Evolutionary conservation across 2,888 invertebrate genomes (phyloP), one percentile per base, ranked within the genome.

Genomic region (Anaspis maculata): DNA sequence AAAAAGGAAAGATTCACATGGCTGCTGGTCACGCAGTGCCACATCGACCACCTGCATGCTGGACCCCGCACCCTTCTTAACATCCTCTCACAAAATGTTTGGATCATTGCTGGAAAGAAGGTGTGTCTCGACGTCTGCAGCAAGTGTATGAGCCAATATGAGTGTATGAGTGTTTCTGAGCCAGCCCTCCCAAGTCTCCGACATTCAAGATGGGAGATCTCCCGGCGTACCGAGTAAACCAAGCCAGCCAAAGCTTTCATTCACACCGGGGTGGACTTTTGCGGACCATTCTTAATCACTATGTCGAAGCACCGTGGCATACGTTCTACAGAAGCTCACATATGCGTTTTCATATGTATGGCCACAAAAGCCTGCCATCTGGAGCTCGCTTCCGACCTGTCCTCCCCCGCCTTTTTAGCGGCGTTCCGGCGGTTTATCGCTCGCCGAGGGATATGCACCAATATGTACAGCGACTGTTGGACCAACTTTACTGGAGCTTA

Each of bases 281-380:
- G 13, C 9, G 36, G 39, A 2, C 27, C 39, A n/a, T 39, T 41
- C 15, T 27, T 34, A 12, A 25, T 30, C 28, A 21, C 29, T 14
- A n/a, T 25, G 10, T 5, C 7, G 5, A 27, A 27, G 13, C 4
- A 4, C 10, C 27, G 27, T 6, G 13, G 27, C 4, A 14, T 14
- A 9, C 5, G 13, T 6, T 14, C 15, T 12, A 7, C 37, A 2
- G 54, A 52, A 33, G 29, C 27, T 3, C 58, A 54, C 41, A 26
- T 56, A 12, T 44, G 45, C 27, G 5, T 55, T 19, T 56, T 54
- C 27, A 38, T 54, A n/a, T 52, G 56, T 30, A 33, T 55, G 15
- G 21, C 38, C 1, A 52, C 53, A 2, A 49, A 45, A 34, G 52
- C 56, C 9, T 30, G 57, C 1, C 58, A 61, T 15, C 10, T 61